Evolutionary conservation across 2,888 invertebrate genomes (phyloP), one percentile per base, ranked within the genome.

Genomic region (Tillus elongatus): DNA sequence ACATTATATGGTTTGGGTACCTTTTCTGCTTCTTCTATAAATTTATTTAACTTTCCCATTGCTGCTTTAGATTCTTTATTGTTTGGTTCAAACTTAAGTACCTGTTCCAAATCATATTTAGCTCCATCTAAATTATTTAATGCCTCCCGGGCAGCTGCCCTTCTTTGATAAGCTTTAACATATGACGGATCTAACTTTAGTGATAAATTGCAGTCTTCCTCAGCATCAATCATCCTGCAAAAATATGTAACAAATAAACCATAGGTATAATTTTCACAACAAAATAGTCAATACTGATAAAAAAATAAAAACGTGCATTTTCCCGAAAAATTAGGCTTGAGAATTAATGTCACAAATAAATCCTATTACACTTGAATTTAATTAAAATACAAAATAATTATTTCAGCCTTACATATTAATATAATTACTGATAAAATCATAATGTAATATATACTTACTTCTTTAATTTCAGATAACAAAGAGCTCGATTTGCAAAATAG

Each of bases 401-500:
- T n/a, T n/a, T n/a, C n/a, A n/a, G n/a, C n/a, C n/a, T n/a, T n/a
- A n/a, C n/a, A n/a, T n/a, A n/a, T n/a, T n/a, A n/a, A n/a, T n/a
- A n/a, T n/a, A n/a, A n/a, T n/a, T n/a, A n/a, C n/a, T n/a, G n/a
- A n/a, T n/a, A n/a, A n/a, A n/a, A n/a, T n/a, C n/a, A n/a, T n/a
- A n/a, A n/a, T n/a, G n/a, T n/a, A n/a, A n/a, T n/a, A n/a, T n/a
- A 39, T 38, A 64, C 70, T 61, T 67, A 90, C 87, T 79, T 78
- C 45, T 84, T 75, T 49, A 79, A 73, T 64, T 88, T 91, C 6
- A 93, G 68, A 44, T 82, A 76, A 51, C 93, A 93, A 36, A 92
- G 71, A 2, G 89, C 92, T 49, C 95, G 72, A 62, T 95, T 95
- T 0, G 89, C 87, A 54, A 76, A 89, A 57, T 84, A 85, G 9